Evolutionary conservation across 2,888 invertebrate genomes (phyloP).

Genomic region (Barypeithes pellucidus): DNA sequence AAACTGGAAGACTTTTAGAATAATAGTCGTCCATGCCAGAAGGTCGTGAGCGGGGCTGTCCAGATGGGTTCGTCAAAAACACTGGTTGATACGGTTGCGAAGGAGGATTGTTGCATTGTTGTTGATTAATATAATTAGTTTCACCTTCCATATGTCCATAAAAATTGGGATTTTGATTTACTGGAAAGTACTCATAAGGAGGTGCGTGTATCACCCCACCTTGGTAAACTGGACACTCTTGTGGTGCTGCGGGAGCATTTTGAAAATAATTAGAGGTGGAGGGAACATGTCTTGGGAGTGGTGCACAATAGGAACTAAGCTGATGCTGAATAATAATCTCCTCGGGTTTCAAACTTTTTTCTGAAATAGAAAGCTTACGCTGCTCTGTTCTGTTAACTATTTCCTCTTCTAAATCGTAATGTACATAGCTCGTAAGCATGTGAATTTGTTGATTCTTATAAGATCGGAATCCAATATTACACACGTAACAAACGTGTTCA

Average conservation of each 20-base stretch:
- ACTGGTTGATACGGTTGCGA: background rate
- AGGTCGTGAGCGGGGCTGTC: background rate
- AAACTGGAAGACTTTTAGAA: background rate
- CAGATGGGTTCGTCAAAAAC: background rate
- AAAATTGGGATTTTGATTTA: too few species aligned
- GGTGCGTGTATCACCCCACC: too few species aligned
- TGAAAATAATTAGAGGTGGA: background rate
- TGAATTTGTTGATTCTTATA: constrained; percentile 29
- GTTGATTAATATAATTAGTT: too few species aligned
- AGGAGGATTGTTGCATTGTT: too few species aligned
- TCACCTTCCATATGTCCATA: too few species aligned
- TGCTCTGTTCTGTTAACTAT: background rate
- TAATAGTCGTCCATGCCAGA: background rate
- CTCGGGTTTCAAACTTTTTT: background rate
- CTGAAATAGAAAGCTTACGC: background rate
- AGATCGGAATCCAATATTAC: constrained; percentile 1
- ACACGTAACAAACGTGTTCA: constrained; percentile 24
- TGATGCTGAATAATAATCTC: background rate
- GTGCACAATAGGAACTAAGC: background rate
- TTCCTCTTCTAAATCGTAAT: constrained; percentile 11
- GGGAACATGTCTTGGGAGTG: background rate
- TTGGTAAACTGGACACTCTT: background rate
- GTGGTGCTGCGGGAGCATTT: background rate
- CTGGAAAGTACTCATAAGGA: too few species aligned
- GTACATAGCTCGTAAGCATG: constrained; percentile 14